A percentile compares a stretch with the other conserved stretches of the same genome.
phyloP scores from a whole-genome alignment of 2,888 invertebrate genomes.

The Nemoura dubitans region DNA sequence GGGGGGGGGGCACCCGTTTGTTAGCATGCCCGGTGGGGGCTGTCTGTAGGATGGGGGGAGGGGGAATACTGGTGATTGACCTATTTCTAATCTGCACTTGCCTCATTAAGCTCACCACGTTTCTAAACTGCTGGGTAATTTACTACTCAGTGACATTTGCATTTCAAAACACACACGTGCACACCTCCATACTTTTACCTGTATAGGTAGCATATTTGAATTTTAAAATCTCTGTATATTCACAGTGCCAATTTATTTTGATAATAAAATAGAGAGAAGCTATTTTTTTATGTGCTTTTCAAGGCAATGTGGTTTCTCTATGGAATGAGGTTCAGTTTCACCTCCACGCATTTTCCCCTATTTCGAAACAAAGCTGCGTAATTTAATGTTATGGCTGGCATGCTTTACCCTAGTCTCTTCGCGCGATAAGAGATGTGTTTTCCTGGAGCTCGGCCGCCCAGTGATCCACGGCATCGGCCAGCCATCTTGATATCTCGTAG shows the following conservation, averaged over 20 bases:
- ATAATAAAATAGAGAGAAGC: background rate
- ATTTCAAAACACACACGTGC: background rate
- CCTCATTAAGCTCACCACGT: slow-evolving; percentile 44
- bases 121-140: background rate
- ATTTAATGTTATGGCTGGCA: background rate
- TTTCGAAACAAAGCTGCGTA: background rate
- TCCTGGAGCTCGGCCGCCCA: background rate
- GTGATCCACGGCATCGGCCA: background rate
- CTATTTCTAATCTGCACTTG: slow-evolving; percentile 45
- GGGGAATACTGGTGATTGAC: slow-evolving; percentile 43
- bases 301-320: background rate
- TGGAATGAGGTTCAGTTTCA: background rate
- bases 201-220: background rate
- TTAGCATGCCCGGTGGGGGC: background rate
- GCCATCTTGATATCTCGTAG: background rate
- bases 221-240: background rate
- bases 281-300: background rate
- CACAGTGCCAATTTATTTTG: slow-evolving; percentile 25
- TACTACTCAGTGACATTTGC: slow-evolving; percentile 30
- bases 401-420: background rate
- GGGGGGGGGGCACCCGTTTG: background rate
- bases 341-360: background rate
- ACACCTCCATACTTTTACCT: background rate
- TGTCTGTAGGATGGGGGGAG: too few species aligned
- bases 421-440: background rate